phyloP scores from a whole-genome alignment of 2,113 vertebrate genomes.

The Marmota monax region DNA sequence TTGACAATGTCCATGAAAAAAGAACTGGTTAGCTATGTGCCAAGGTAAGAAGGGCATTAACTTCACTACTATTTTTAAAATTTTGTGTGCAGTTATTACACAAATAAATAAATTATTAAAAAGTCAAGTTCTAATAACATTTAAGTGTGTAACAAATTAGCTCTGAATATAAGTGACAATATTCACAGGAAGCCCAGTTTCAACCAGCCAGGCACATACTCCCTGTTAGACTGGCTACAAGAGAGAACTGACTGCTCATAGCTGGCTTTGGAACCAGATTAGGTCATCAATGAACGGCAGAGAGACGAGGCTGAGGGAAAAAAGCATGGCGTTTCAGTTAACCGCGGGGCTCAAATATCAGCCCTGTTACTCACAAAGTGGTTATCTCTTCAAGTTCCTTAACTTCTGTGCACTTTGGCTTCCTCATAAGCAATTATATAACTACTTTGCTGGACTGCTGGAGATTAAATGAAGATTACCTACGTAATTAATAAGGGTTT shows the following conservation, averaged over 20 bases:
- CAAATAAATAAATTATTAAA: constrained; percentile 36
- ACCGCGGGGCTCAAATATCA: neutral
- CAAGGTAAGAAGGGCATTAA: neutral
- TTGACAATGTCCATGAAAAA: neutral
- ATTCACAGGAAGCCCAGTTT: neutral
- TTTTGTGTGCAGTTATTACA: constrained; percentile 17
- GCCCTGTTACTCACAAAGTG: neutral
- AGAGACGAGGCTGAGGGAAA: neutral
- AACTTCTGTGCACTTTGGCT: constrained; percentile 18
- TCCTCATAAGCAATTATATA: neutral
- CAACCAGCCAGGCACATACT: neutral
- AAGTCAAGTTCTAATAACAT: constrained; percentile 24
- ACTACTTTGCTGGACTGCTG: neutral
- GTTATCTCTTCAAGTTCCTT: neutral
- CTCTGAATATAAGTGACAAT: neutral
- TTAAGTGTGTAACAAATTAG: constrained; percentile 29
- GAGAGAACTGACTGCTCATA: neutral
- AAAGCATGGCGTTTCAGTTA: neutral
- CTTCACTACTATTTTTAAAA: neutral
- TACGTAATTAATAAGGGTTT: constrained; percentile 5
- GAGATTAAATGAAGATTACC: neutral
- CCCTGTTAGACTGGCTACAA: neutral
- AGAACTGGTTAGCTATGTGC: neutral
- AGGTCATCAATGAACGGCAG: neutral
- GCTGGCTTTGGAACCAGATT: neutral